These are phyloP conservation scores for Ypsolopha scabrella DNA, from an alignment of 2,888 invertebrate genomes.

Conservation along the genomic window DNA sequence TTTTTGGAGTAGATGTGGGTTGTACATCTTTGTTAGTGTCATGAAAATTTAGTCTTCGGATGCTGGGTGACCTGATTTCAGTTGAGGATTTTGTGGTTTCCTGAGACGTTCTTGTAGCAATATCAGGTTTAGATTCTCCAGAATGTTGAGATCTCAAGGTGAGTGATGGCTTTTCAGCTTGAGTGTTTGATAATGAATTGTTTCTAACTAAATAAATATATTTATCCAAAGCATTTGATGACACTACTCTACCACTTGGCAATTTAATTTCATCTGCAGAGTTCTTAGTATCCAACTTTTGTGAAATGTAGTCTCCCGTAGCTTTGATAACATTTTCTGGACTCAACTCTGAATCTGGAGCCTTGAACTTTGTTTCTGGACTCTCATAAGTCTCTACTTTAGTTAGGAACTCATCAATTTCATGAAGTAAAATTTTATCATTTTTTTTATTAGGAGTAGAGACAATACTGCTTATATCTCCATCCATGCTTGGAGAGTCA, in stretches of 20 bases:
- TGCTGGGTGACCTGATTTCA: constrained; percentile 35
- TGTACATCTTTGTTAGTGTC: constrained; percentile 47
- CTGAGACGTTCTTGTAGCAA: constrained; percentile 12
- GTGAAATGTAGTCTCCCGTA: constrained; percentile 46
- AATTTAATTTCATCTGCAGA: constrained; percentile 31
- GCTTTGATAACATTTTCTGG: constrained; percentile 54
- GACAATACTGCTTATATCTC: constrained; percentile 55
- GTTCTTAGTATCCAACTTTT: constrained; percentile 38
- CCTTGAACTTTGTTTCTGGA: constrained; percentile 39
- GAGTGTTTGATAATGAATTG: constrained; percentile 19
- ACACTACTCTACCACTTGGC: constrained; percentile 43
- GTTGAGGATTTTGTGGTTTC: constrained; percentile 16
- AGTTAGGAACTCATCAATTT: constrained; percentile 61
- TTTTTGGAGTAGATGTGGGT: constrained; percentile 57
- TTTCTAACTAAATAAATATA: constrained; percentile 59
- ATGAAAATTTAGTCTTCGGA: constrained; percentile 42
- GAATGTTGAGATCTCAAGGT: neutral
- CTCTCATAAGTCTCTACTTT: constrained; percentile 57
- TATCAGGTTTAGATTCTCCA: neutral
- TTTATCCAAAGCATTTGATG: constrained; percentile 47
- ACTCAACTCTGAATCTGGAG: constrained; percentile 20
- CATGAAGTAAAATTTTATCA: constrained; percentile 52
- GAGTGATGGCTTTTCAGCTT: constrained; percentile 18
- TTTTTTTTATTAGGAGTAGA: constrained; percentile 58
- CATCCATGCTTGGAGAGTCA: constrained; percentile 56